Evolutionary conservation across 2,113 vertebrate genomes (phyloP), one percentile per base, ranked within the genome.

Genomic region (Eurypyga helias): DNA sequence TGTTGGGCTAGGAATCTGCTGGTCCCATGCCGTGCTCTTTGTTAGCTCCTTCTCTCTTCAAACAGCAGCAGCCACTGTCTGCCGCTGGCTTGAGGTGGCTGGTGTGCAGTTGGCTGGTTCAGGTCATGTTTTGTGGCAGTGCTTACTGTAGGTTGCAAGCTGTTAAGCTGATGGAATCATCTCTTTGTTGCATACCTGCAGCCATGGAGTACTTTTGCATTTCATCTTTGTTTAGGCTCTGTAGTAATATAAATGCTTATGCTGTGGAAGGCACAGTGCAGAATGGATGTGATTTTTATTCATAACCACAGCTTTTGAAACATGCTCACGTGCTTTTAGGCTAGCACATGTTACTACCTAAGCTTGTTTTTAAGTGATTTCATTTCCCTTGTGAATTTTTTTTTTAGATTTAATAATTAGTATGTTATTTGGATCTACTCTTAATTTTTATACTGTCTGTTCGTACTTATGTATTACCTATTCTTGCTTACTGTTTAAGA

Each of bases 121-220:
- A 0, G 1, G 3, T 14, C 6, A 1, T 7, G 1, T 36, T 60
- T 52, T 64, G 17, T 65, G 66, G 43, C 31, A 60, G 1, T 45
- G 17, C 36, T 17, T 66, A 3, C 48, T 90, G 71, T 25, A 43
- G 16, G 17, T 65, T 82, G 28, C 16, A 65, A 5, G 17, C 33
- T 69, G 9, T 48, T 72, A 34, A 5, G 5, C 8, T 36, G 24
- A 7, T 83, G 16, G 21, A 65, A 62, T 20, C 16, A 4, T 76
- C 28, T 71, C 34, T 60, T 57, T 25, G 16, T 58, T 29, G 9
- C 80, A 14, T 34, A 52, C 23, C 10, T 52, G 38, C 17, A 38
- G 10, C 34, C 16, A 13, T 17, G 8, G 19, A 34, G 4, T 24
- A 36, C n/a, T 69, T 62, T 71, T 62, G 1, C 1, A 26, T 46